Evolutionary conservation across 2,113 vertebrate species (phyloP).

Genomic region (Scophthalmus maximus): DNA sequence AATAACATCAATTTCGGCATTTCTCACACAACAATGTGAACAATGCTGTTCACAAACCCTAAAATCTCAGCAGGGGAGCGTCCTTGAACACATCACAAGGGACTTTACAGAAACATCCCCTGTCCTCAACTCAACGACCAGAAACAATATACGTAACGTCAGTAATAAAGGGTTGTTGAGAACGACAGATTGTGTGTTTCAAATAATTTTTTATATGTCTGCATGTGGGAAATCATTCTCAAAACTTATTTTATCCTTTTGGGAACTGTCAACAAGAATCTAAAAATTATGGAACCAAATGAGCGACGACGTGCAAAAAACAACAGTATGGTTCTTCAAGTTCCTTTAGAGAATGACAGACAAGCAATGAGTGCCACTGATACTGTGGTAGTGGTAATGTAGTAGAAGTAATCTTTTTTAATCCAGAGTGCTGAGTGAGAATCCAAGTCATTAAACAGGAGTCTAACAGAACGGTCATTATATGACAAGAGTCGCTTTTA

Average conservation of each 20-base stretch:
- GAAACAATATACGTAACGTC: conserved; percentile 22
- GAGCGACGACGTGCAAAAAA: too few species aligned
- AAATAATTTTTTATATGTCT: not conserved
- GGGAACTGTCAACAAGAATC: not conserved
- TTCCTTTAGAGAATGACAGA: not conserved
- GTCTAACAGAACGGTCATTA: not conserved
- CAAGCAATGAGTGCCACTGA: not conserved
- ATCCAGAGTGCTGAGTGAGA: not conserved
- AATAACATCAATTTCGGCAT: not conserved
- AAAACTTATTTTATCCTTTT: not conserved
- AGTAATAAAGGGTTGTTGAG: conserved; percentile 15
- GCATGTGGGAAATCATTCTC: not conserved
- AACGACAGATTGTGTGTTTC: not conserved
- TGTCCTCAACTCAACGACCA: conserved; percentile 22
- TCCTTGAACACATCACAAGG: not conserved
- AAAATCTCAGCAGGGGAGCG: not conserved
- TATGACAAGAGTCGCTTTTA: not conserved
- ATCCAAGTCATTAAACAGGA: conserved; percentile 9
- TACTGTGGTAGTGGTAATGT: not conserved
- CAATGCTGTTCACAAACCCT: not conserved
- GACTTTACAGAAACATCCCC: conserved; percentile 9
- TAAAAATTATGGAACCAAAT: not conserved
- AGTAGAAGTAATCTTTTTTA: not conserved
- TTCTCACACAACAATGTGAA: not conserved
- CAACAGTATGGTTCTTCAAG: not conserved